phyloP scores from a whole-genome alignment of 2,797 vertebrate species.

The Girardinus metallicus region DNA sequence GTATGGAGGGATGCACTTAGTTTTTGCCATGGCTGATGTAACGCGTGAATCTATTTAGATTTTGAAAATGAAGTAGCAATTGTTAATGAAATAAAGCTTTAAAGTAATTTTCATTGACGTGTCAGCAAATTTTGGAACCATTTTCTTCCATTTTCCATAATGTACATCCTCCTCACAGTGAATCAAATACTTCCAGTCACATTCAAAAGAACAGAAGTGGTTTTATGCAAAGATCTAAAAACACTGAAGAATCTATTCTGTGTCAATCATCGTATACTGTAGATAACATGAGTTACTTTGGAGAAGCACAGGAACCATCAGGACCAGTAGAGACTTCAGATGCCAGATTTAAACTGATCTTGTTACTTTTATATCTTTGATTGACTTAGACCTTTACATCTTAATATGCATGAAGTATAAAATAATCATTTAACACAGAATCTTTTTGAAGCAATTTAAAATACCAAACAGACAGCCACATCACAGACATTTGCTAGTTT shows the following conservation, averaged over 20 bases:
- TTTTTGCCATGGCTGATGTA: not conserved
- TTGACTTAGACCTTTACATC: constrained; percentile 14
- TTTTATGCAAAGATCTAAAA: not conserved
- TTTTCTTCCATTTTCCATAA: not conserved
- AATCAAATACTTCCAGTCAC: constrained; percentile 9
- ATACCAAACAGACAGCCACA: constrained; percentile 23
- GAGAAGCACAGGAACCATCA: not conserved
- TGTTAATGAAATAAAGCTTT: not conserved
- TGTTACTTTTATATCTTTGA: constrained; percentile 29
- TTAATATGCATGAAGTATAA: constrained; percentile 39
- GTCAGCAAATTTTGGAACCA: not conserved
- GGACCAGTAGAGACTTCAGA: not conserved
- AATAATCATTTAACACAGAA: constrained; percentile 28
- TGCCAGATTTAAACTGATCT: constrained; percentile 25
- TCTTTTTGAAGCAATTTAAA: constrained; percentile 43
- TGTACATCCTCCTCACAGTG: not conserved
- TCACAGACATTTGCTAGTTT: constrained; percentile 27
- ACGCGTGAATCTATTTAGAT: not conserved
- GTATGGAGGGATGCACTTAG: not conserved
- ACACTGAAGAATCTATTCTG: not conserved
- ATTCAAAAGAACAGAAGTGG: not conserved
- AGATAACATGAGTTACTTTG: constrained; percentile 5
- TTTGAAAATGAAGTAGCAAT: not conserved
- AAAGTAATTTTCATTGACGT: not conserved
- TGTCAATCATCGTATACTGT: not conserved